Evolutionary conservation across 2,888 invertebrate genomes (phyloP).

Genomic region (Tenthredo amoena): DNA sequence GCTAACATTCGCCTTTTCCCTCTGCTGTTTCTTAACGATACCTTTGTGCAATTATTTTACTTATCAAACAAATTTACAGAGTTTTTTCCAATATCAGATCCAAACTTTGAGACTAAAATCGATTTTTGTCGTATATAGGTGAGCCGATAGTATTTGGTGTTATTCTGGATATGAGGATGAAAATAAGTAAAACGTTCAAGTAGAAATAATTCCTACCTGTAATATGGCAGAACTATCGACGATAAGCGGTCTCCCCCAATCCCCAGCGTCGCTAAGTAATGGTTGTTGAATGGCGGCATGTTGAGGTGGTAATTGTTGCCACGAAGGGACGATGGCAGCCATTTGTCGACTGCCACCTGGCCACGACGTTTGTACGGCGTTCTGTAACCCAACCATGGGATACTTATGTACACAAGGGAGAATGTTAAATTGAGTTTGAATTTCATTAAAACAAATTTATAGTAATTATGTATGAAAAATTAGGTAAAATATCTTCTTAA

Average conservation of each 20-base stretch:
- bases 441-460: neutral
- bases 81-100: neutral
- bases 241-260: constrained; percentile 88
- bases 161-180: neutral
- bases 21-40: constrained; percentile 53
- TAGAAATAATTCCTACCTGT: constrained; percentile 79
- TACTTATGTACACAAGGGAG: constrained; percentile 60
- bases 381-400: constrained; percentile 74
- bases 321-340: constrained; percentile 89
- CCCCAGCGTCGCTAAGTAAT: constrained; percentile 82
- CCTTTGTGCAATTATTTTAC: constrained; percentile 46
- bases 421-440: constrained; percentile 44
- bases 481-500: neutral
- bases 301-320: constrained; percentile 88
- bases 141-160: neutral
- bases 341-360: constrained; percentile 86
- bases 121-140: neutral
- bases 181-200: neutral
- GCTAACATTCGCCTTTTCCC: constrained; percentile 55
- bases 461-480: neutral
- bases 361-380: constrained; percentile 87
- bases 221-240: constrained; percentile 88
- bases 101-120: neutral
- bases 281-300: constrained; percentile 83
- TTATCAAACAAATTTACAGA: neutral